Conservation (phyloP, 2,797 vertebrate species). For the Enteromius paludinosus region DNA sequence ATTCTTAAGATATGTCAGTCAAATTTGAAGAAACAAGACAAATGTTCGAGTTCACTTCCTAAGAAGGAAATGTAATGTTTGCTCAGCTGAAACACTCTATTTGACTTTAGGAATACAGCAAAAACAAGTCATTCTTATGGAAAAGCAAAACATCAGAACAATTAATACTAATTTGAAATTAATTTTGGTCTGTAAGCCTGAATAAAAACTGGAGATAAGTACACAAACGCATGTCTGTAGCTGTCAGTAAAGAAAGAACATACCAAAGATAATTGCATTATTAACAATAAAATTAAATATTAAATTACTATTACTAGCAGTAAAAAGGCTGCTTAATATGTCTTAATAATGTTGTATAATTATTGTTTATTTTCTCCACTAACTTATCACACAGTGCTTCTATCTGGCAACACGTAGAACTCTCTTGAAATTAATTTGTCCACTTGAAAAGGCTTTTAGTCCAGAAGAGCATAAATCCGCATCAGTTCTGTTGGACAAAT, state of each 20-base stretch:
- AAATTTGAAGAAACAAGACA: constrained; percentile 3
- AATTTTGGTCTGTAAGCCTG: neutral
- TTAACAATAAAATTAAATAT: neutral
- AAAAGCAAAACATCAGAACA: neutral
- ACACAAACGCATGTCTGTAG: neutral
- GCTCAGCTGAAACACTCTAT: neutral
- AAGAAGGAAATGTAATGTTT: constrained; percentile 8
- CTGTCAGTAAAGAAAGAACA: neutral
- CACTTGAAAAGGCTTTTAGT: constrained; percentile 39
- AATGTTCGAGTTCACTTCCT: constrained; percentile 13
- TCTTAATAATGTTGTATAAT: neutral
- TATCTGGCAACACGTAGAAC: constrained; percentile 36
- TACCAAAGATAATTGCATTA: neutral
- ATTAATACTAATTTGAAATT: neutral
- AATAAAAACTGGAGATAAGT: neutral
- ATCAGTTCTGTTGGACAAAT: constrained; percentile 36
- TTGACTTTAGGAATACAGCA: neutral
- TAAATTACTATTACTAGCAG: neutral
- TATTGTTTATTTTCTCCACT: neutral
- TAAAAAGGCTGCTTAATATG: neutral
- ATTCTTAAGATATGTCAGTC: neutral
- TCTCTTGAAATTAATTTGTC: constrained; percentile 36
- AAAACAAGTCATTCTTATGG: neutral
- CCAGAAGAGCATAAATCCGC: constrained; percentile 11
- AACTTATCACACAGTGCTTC: constrained; percentile 29